Conservation (phyloP, 2,888 invertebrate species). For the Coecobrya sp. region DNA sequence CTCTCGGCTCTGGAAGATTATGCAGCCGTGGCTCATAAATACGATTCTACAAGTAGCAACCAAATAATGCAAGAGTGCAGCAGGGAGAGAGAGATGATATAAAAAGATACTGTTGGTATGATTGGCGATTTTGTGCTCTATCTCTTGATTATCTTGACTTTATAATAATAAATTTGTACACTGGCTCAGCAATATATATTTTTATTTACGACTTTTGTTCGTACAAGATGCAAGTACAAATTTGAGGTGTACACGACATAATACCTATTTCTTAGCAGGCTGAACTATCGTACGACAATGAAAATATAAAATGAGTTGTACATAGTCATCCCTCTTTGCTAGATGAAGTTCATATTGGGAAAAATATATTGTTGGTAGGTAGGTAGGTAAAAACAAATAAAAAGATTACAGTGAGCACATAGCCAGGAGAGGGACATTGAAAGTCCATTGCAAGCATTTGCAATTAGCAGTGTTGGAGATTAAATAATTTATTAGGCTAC, state of each 20-base stretch:
- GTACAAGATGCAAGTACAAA: too few relatives aligned
- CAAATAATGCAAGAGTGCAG: neutral
- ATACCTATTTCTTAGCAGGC: too few relatives aligned
- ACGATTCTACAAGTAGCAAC: conserved; percentile 10
- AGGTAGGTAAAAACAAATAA: neutral
- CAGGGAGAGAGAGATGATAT: neutral
- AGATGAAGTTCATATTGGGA: too few relatives aligned
- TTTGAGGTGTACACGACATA: too few relatives aligned
- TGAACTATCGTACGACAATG: too few relatives aligned
- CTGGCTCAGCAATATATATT: neutral
- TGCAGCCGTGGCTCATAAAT: too few relatives aligned
- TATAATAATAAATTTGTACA: neutral
- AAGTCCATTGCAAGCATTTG: conserved; percentile 42
- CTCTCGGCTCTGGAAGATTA: too few relatives aligned
- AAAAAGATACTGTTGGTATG: neutral
- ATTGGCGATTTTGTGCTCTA: neutral
- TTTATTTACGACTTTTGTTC: too few relatives aligned
- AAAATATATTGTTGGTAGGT: too few relatives aligned
- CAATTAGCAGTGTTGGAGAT: conserved; percentile 47
- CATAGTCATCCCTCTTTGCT: too few relatives aligned
- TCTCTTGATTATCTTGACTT: conserved; percentile 13
- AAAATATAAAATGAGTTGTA: too few relatives aligned
- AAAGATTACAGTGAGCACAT: neutral
- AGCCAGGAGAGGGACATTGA: neutral
- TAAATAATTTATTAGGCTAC: conserved; percentile 36